These are phyloP conservation scores for Tiliacea citrago DNA, from an alignment of 2,888 invertebrate species.

Conservation along the genomic window DNA sequence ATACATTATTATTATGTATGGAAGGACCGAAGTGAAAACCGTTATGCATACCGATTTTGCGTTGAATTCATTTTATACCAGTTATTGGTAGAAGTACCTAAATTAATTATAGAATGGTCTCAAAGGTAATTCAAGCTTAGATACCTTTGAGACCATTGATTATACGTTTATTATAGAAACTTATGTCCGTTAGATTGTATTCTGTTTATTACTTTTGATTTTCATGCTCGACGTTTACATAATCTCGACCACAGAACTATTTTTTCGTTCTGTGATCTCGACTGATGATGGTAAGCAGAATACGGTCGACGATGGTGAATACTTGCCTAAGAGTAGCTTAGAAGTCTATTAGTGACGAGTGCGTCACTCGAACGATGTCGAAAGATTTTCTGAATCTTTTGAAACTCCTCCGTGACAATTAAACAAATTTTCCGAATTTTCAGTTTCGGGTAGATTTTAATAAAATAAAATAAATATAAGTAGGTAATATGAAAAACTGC, in stretches of 20 bases:
- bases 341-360: too few species aligned
- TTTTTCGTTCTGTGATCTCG: too few species aligned
- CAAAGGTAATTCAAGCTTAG: slow-evolving; percentile 34
- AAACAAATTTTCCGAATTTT: too few species aligned
- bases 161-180: slow-evolving; percentile 7
- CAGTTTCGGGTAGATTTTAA: too few species aligned
- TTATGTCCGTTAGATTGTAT: not conserved
- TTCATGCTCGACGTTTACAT: too few species aligned
- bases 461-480: too few species aligned
- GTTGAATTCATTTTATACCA: slow-evolving; percentile 53
- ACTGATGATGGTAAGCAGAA: not conserved
- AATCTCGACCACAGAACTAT: too few species aligned
- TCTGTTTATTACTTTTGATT: too few species aligned
- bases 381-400: not conserved
- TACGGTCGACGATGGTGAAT: not conserved
- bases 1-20: not conserved
- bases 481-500: not conserved
- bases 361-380: not conserved
- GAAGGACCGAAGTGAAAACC: not conserved
- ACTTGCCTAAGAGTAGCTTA: not conserved
- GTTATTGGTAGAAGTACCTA: slow-evolving; percentile 33
- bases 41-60: slow-evolving; percentile 21
- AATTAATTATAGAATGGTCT: slow-evolving; percentile 52
- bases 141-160: slow-evolving; percentile 46
- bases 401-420: not conserved